Base-by-base conservation (phyloP, 1,140 invertebrate genomes). In the Drosophila watanabei region DNA sequence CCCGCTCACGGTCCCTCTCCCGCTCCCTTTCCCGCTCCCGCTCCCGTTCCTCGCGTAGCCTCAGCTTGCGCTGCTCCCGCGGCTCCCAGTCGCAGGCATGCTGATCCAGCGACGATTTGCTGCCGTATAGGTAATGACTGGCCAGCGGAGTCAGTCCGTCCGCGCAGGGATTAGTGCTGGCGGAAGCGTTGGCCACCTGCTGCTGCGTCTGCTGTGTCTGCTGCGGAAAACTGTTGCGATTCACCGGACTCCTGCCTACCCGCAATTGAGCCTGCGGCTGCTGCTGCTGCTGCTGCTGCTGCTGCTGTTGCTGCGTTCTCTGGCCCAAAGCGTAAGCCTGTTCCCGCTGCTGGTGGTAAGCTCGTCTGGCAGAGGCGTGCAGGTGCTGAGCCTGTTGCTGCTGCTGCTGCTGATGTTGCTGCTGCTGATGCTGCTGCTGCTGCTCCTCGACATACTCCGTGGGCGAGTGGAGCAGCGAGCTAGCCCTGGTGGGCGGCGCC, bases 101-200 rank as follows among this genome's bases (percentile, higher is more conserved):
- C 30, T 89, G 86, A 56, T 89, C 86, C 57, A 90, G 56, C 13
- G 91, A 92, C 13, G 86, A 78, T 30, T 92, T 92, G 64, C 91
- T 92, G 35, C 91, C 91, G 46, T 92, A 92, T 0, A 92, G 75
- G 54, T 92, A 92, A n/a, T 92, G 91, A 57, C 84, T 88, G 49
- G 87, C 91, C 32, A 92, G 33, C 0, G 90, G 87, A 18, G 91
- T 92, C 2, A 92, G 54, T 5, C 91, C 91, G 52, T 92, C 91
- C 18, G 91, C 84, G 13, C 91, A 91, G 35, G 91, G 75, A 89
- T 92, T 84, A 60, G 43, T 81, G 61, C 45, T 78, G 60, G 45
- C 30, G 11, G 48, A 41, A 57, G 45, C 35, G 56, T 5, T 63
- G 65, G 20, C 35, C 54, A 39, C 35, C 13, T 72, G 60, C 24